Evolutionary conservation across 2,113 vertebrate genomes (phyloP).

Genomic region (Gopherus evgoodei): DNA sequence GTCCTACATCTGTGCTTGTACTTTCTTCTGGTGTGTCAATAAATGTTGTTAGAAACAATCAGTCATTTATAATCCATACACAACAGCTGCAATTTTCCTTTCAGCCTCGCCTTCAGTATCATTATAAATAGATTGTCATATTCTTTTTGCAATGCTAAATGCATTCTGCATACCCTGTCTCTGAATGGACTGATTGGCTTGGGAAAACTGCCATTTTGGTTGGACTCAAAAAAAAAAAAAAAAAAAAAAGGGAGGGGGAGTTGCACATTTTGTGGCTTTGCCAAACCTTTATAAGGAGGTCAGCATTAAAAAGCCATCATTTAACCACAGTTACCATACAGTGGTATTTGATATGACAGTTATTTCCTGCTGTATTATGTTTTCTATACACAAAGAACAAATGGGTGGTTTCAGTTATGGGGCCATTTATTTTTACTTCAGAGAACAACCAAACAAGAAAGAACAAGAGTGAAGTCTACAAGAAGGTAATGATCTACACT

Average conservation of each 20-base stretch:
- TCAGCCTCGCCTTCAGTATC: constrained; percentile 52
- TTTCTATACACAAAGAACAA: constrained; percentile 33
- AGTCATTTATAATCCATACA: constrained; percentile 73
- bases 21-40: constrained; percentile 67
- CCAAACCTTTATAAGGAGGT: constrained; percentile 51
- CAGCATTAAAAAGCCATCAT: constrained; percentile 44
- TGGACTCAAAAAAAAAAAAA: constrained; percentile 29
- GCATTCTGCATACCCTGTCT: constrained; percentile 59
- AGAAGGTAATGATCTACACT: background rate
- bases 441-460: background rate
- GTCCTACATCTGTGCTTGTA: constrained; percentile 30
- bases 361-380: constrained; percentile 55
- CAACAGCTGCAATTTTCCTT: constrained; percentile 77
- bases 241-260: background rate
- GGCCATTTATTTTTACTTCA: background rate
- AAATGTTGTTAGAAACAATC: constrained; percentile 67
- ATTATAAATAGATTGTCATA: constrained; percentile 78
- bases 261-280: constrained; percentile 57
- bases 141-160: constrained; percentile 63
- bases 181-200: constrained; percentile 50
- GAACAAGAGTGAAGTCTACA: background rate
- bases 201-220: constrained; percentile 55
- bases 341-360: constrained; percentile 53
- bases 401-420: constrained; percentile 40
- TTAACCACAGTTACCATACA: constrained; percentile 48